phyloP scores from a whole-genome alignment of 2,113 vertebrate genomes.

The Pao palembangensis region DNA sequence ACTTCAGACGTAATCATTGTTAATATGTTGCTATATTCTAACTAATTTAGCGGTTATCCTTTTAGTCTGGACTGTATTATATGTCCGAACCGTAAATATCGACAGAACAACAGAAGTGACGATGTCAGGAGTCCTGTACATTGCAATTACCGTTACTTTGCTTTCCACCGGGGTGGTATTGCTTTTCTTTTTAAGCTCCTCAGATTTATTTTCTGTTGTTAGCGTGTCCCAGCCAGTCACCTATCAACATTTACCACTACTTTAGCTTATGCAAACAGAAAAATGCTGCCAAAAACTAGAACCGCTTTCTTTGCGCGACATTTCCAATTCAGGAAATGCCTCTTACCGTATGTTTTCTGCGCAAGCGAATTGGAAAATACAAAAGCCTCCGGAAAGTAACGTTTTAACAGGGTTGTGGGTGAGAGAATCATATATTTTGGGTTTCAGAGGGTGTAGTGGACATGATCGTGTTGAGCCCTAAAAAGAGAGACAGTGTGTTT shows the following conservation, averaged over 20 bases:
- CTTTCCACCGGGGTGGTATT: too few relatives aligned
- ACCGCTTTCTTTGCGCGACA: background rate
- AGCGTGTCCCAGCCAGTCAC: background rate
- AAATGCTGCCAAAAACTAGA: too few relatives aligned
- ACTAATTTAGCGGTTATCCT: background rate
- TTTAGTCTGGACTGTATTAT: too few relatives aligned
- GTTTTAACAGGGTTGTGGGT: conserved; percentile 8
- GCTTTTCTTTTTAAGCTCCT: too few relatives aligned
- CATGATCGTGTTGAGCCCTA: conserved; percentile 12
- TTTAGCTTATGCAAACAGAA: background rate
- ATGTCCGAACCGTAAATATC: too few relatives aligned
- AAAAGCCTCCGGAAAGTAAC: background rate
- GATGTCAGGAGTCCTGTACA: too few relatives aligned
- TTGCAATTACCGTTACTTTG: background rate
- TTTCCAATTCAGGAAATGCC: background rate
- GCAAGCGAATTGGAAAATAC: background rate
- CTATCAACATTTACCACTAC: background rate
- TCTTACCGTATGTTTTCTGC: background rate
- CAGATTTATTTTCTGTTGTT: too few relatives aligned
- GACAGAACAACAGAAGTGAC: too few relatives aligned
- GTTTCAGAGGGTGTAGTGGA: conserved; percentile 10
- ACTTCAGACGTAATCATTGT: background rate
- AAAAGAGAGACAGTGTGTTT: conserved; percentile 51
- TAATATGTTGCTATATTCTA: background rate
- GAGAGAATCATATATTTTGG: conserved; percentile 34